A percentile compares a stretch with the other conserved stretches of the same genome.
Conservation (phyloP, 2,113 vertebrate species). For the Muscicapa adusta region DNA sequence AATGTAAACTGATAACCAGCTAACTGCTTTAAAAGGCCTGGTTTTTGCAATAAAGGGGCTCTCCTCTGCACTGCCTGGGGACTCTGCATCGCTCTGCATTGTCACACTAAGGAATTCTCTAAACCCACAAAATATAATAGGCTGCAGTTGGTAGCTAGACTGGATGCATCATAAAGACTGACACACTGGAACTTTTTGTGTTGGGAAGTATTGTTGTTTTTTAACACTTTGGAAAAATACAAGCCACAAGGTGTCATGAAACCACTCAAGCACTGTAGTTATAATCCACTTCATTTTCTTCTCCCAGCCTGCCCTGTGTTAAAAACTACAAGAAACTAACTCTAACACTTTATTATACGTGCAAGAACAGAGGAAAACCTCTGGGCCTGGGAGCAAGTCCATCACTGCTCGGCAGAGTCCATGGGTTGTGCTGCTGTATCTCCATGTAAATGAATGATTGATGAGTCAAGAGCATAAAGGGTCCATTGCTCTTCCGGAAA, state of each 20-base stretch:
- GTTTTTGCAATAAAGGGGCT: neutral
- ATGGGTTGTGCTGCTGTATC: neutral
- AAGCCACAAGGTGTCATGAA: neutral
- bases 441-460: neutral
- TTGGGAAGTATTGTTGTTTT: neutral
- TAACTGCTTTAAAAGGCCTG: neutral
- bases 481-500: neutral
- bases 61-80: neutral
- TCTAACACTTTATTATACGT: neutral
- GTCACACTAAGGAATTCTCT: neutral
- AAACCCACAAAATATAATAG: neutral
- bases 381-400: neutral
- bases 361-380: neutral
- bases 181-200: neutral
- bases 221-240: neutral
- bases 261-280: neutral
- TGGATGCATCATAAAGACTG: neutral
- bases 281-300: neutral
- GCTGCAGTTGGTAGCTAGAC: neutral
- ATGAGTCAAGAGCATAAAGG: neutral
- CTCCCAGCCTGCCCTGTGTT: neutral
- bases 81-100: neutral
- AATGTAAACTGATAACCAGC: neutral
- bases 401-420: neutral
- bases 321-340: neutral